A percentile compares a stretch with the other conserved stretches of the same genome.
Conservation (phyloP, 2,888 invertebrate species). For the Lepidochitona cinerea region DNA sequence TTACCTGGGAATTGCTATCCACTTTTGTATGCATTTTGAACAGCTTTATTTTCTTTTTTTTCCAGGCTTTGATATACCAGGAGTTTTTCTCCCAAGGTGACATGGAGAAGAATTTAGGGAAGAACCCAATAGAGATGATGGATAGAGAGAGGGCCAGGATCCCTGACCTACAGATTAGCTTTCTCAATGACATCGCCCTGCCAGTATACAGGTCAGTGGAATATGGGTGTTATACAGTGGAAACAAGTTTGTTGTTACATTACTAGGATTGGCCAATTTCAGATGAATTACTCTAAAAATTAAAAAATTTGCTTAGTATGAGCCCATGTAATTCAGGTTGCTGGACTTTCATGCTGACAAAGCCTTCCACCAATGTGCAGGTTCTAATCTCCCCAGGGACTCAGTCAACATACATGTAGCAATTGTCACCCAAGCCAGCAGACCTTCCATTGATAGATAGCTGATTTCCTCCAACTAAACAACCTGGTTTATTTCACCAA, state of each 20-base stretch:
- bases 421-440: too few relatives aligned
- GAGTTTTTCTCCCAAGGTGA: conserved; percentile 93
- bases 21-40: too few relatives aligned
- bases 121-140: conserved; percentile 82
- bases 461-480: too few relatives aligned
- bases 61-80: conserved; percentile 80
- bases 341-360: not conserved
- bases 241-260: not conserved
- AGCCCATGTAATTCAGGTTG: not conserved
- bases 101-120: conserved; percentile 84
- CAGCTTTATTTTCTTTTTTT: conserved; percentile 18
- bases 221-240: not conserved
- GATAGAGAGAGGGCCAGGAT: conserved; percentile 86
- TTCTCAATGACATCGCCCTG: conserved; percentile 75
- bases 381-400: too few relatives aligned
- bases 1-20: too few relatives aligned
- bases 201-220: conserved; percentile 75
- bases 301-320: not conserved
- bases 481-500: too few relatives aligned
- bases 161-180: conserved; percentile 86
- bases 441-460: too few relatives aligned
- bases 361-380: too few relatives aligned
- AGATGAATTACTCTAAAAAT: not conserved
- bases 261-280: not conserved
- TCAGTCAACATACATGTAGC: too few relatives aligned